Evolutionary conservation across 1,140 invertebrate genomes (phyloP).

Genomic region (Macrobrachium rosenbergii): DNA sequence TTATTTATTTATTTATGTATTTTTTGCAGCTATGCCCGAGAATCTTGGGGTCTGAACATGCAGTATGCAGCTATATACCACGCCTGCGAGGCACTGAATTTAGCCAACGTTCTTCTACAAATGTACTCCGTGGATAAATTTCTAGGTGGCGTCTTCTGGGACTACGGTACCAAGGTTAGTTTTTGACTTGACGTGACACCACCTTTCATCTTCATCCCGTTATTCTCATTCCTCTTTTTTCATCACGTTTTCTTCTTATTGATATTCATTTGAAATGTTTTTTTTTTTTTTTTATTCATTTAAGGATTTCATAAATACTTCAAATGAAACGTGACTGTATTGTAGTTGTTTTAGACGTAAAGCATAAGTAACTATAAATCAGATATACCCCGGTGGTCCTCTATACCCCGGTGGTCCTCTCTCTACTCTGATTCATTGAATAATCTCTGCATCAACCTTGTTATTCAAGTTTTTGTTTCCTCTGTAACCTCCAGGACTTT

Average conservation of each 20-base stretch:
- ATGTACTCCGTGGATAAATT: conserved; percentile 87
- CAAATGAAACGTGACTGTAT: background rate
- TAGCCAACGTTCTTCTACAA: conserved; percentile 77
- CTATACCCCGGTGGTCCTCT: too few relatives aligned
- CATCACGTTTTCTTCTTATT: background rate
- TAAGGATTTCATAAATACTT: background rate
- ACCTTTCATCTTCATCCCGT: background rate
- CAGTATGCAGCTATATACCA: conserved; percentile 88
- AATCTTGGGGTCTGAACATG: conserved; percentile 70
- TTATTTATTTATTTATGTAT: background rate
- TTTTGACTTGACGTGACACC: background rate
- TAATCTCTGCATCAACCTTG: too few relatives aligned
- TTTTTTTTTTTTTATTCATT: background rate
- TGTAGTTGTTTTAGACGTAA: background rate
- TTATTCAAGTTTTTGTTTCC: too few relatives aligned
- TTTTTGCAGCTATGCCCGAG: conserved; percentile 66
- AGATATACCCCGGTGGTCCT: too few relatives aligned
- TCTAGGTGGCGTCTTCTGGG: conserved; percentile 87
- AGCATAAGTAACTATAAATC: too few relatives aligned
- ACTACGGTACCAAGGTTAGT: conserved; percentile 80
- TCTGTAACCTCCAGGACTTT: background rate
- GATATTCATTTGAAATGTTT: background rate
- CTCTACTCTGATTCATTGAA: too few relatives aligned
- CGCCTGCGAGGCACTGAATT: conserved; percentile 79
- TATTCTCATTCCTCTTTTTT: background rate